These are phyloP conservation scores for Rhabdornis inornatus DNA, from an alignment of 2,113 vertebrate genomes.

Conservation along the genomic window DNA sequence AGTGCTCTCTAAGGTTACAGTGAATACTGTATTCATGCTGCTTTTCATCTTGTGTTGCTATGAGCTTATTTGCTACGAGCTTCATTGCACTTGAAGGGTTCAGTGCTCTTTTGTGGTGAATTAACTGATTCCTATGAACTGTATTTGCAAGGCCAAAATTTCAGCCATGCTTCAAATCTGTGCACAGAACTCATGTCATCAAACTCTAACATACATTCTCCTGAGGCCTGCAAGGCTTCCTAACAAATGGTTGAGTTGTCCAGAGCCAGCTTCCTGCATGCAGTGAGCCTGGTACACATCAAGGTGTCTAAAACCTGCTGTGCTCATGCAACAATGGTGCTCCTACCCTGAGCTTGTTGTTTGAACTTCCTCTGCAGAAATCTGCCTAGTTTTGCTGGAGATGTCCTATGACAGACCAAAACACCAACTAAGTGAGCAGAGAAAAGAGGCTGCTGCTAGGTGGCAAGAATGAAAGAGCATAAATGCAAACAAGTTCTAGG, in stretches of 20 bases:
- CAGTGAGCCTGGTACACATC: background rate
- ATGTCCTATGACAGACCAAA: background rate
- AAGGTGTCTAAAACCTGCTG: background rate
- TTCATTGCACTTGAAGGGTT: background rate
- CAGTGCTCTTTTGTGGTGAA: background rate
- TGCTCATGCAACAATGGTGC: background rate
- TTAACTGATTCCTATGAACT: background rate
- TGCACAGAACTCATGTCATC: rapidly evolving
- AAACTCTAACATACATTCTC: background rate
- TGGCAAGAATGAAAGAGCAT: background rate
- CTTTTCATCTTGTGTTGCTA: background rate
- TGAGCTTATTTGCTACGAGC: background rate
- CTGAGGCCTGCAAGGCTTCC: background rate
- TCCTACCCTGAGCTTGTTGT: background rate
- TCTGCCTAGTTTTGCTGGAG: background rate
- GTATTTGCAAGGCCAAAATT: background rate
- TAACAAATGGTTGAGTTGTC: background rate
- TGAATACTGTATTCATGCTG: background rate
- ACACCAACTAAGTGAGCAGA: background rate
- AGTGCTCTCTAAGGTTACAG: background rate
- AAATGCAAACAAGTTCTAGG: background rate
- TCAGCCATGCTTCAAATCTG: background rate
- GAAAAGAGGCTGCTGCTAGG: background rate
- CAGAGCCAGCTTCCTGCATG: background rate
- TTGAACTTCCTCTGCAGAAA: background rate